phyloP scores from a whole-genome alignment of 2,888 invertebrate genomes.

The Trisateles emortualis region DNA sequence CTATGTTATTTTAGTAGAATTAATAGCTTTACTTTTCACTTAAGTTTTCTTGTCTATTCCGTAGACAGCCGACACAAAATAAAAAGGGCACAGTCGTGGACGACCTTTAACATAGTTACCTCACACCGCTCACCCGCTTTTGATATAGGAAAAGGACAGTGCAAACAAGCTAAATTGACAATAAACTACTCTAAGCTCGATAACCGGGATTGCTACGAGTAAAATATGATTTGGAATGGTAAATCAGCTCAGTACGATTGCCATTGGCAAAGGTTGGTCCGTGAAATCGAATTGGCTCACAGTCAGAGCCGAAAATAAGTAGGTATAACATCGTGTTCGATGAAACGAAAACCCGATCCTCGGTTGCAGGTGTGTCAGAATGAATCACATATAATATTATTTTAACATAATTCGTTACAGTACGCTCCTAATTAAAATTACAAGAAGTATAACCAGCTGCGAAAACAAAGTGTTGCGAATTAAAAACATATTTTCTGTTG shows the following conservation, averaged over 20 bases:
- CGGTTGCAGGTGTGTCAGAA: constrained; percentile 57
- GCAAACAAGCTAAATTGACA: constrained; percentile 9
- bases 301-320: constrained; percentile 82
- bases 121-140: constrained; percentile 11
- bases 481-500: constrained; percentile 14
- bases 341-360: constrained; percentile 62
- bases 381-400: constrained; percentile 50
- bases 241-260: constrained; percentile 57
- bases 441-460: constrained; percentile 15
- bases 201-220: constrained; percentile 35
- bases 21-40: background rate
- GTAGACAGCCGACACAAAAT: background rate
- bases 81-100: background rate
- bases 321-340: constrained; percentile 64
- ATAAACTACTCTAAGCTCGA: constrained; percentile 15
- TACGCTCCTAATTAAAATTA: constrained; percentile 30
- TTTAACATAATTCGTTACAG: constrained; percentile 29
- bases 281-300: constrained; percentile 84
- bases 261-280: constrained; percentile 73
- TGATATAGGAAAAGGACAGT: constrained; percentile 4
- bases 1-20: background rate
- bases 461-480: constrained; percentile 17
- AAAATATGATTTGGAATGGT: constrained; percentile 60
- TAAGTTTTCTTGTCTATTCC: background rate
- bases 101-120: constrained; percentile 23